A percentile compares a stretch with the other conserved stretches of the same genome.
Evolutionary conservation across 2,797 vertebrate species (phyloP).

Genomic region (Acipenser transmontanus): DNA sequence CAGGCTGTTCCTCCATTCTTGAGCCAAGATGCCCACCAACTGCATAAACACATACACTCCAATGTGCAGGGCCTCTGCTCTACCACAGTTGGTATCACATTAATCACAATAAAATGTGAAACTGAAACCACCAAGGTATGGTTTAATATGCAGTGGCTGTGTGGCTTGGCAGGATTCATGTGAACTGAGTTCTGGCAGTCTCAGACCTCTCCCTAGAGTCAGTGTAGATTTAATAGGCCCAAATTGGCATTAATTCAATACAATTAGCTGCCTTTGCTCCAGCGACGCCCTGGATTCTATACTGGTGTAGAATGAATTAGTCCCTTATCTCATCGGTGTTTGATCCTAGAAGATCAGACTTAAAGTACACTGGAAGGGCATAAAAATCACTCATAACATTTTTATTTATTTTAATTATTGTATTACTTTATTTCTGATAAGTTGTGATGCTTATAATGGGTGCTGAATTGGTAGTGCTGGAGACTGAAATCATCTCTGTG

Average conservation of each 20-base stretch:
- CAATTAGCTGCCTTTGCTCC: slow-evolving; percentile 2
- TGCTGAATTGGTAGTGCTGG: too few relatives aligned
- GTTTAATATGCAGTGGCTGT: neutral
- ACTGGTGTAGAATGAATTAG: neutral
- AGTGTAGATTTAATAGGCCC: neutral
- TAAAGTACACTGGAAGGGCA: neutral
- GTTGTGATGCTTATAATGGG: too few relatives aligned
- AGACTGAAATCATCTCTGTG: too few relatives aligned
- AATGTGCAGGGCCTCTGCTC: too few relatives aligned
- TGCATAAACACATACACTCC: too few relatives aligned
- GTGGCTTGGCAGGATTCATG: slow-evolving; percentile 1
- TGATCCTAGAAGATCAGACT: neutral
- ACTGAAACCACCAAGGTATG: too few relatives aligned
- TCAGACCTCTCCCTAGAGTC: neutral
- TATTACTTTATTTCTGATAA: too few relatives aligned
- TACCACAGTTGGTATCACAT: too few relatives aligned
- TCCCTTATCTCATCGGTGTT: neutral
- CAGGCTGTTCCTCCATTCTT: too few relatives aligned
- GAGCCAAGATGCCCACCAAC: too few relatives aligned
- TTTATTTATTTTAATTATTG: neutral
- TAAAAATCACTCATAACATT: neutral
- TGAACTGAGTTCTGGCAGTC: slow-evolving; percentile 1
- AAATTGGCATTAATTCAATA: slow-evolving; percentile 5
- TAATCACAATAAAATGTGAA: too few relatives aligned
- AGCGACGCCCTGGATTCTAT: neutral